These are phyloP conservation scores for Setipinna tenuifilis DNA, from an alignment of 2,797 vertebrate genomes.

Conservation along the genomic window DNA sequence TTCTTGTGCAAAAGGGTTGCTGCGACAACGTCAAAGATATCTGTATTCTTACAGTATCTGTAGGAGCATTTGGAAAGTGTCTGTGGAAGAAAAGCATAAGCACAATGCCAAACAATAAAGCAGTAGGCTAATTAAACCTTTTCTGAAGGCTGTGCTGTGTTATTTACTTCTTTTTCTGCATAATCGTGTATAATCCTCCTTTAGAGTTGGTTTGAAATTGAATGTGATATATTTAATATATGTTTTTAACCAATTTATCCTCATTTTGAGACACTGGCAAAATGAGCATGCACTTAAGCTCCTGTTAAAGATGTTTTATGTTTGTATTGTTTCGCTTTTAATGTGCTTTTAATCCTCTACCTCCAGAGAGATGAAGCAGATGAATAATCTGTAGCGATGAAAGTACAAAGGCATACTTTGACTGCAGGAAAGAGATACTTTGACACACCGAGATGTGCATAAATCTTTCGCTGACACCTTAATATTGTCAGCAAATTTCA, in stretches of 20 bases:
- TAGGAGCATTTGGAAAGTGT: neutral
- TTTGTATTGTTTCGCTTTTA: neutral
- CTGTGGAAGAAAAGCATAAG: neutral
- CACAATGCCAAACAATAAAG: neutral
- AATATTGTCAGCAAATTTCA: neutral
- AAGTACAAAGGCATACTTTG: neutral
- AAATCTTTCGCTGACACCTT: neutral
- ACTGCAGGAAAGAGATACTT: neutral
- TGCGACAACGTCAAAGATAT: neutral
- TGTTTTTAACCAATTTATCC: too few relatives aligned
- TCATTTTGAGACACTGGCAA: neutral
- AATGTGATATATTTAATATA: neutral
- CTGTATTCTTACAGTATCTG: neutral
- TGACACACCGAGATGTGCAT: neutral
- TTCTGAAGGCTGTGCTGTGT: neutral
- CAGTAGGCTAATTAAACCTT: neutral
- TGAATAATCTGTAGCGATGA: neutral
- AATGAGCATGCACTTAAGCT: neutral
- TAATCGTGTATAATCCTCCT: neutral
- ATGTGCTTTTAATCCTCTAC: neutral
- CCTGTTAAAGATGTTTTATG: neutral
- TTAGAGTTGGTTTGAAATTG: neutral
- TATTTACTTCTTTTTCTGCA: neutral
- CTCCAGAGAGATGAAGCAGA: neutral
- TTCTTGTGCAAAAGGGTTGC: neutral